These are phyloP conservation scores for Albula goreensis DNA, from an alignment of 2,113 vertebrate genomes.

Conservation along the genomic window DNA sequence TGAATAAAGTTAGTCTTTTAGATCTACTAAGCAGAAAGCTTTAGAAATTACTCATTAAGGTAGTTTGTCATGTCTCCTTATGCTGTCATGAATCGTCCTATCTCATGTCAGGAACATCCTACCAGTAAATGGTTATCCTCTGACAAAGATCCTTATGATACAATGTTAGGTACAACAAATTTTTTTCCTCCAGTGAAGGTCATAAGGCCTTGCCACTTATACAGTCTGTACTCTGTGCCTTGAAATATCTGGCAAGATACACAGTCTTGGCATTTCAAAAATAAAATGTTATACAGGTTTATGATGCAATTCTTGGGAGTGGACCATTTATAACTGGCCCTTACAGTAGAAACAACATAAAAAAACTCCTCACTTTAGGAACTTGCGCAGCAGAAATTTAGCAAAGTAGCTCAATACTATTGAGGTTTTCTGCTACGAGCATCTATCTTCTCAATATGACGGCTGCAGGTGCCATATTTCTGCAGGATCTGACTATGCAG, in stretches of 20 bases:
- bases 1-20: too few relatives aligned
- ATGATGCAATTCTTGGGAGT: not conserved
- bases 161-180: too few relatives aligned
- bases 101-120: too few relatives aligned
- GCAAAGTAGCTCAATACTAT: not conserved
- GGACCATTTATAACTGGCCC: not conserved
- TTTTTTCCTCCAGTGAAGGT: too few relatives aligned
- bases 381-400: constrained; percentile 4
- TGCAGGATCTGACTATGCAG: constrained; percentile 5
- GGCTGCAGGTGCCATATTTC: constrained; percentile 8
- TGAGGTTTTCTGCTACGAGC: not conserved
- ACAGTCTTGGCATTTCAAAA: not conserved
- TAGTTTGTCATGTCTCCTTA: too few relatives aligned
- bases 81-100: too few relatives aligned
- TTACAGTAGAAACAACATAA: not conserved
- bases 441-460: constrained; percentile 4
- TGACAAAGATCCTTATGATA: too few relatives aligned
- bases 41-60: too few relatives aligned
- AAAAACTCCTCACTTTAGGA: not conserved
- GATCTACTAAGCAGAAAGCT: too few relatives aligned
- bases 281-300: not conserved
- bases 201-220: not conserved
- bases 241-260: not conserved
- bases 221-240: not conserved
- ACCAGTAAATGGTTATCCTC: too few relatives aligned